Conservation (phyloP, 2,797 vertebrate genomes). For the Serranus cabrilla region DNA sequence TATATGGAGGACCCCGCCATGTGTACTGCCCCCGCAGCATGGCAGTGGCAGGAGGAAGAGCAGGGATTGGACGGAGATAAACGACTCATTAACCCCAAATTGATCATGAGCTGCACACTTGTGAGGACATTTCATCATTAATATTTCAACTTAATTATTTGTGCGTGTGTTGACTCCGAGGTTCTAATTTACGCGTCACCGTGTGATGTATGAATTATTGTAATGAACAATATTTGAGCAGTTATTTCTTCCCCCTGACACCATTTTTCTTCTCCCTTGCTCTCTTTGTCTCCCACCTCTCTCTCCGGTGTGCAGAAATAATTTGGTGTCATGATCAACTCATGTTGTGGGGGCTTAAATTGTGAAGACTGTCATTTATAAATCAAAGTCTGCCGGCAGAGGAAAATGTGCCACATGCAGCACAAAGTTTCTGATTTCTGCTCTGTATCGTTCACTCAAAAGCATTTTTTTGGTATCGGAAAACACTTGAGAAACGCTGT, state of each 20-base stretch:
- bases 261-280: conserved; percentile 50
- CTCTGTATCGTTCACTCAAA: conserved; percentile 37
- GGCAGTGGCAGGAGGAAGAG: conserved; percentile 57
- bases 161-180: conserved; percentile 78
- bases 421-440: conserved; percentile 41
- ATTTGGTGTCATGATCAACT: conserved; percentile 61
- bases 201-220: conserved; percentile 84
- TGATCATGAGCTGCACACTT: conserved; percentile 81
- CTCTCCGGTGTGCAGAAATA: conserved; percentile 47
- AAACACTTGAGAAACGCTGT: conserved; percentile 55
- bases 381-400: conserved; percentile 50
- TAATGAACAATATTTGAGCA: conserved; percentile 82
- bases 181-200: conserved; percentile 80
- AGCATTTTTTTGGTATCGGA: conserved; percentile 5
- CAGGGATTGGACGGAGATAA: conserved; percentile 78
- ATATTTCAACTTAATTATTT: conserved; percentile 88
- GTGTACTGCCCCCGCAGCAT: conserved; percentile 50
- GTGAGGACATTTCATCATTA: conserved; percentile 82
- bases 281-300: conserved; percentile 45
- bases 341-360: conserved; percentile 35
- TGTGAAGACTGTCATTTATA: conserved; percentile 50
- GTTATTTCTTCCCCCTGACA: conserved; percentile 62
- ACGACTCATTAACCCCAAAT: conserved; percentile 86
- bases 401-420: conserved; percentile 40
- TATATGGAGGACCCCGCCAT: conserved; percentile 56